Evolutionary conservation across 2,113 vertebrate species (phyloP).

Genomic region (Ceuthmochares aereus): DNA sequence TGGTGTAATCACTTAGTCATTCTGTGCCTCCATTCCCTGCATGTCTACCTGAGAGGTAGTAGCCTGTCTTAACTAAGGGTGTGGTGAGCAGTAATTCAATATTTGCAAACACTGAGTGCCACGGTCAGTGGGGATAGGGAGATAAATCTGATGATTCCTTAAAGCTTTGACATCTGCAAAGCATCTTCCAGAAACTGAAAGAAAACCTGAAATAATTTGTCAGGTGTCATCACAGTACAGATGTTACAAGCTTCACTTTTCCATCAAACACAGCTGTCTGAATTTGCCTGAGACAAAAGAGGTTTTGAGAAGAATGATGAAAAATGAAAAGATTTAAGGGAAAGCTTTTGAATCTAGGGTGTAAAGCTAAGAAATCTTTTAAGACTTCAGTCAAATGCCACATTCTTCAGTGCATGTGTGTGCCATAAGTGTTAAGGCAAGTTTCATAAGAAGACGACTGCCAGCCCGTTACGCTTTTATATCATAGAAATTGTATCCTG

Average conservation of each 20-base stretch:
- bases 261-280: background rate
- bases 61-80: background rate
- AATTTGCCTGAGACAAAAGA: constrained; percentile 11
- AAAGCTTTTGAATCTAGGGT: background rate
- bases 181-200: constrained; percentile 20
- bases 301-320: background rate
- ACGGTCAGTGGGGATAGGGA: background rate
- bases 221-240: background rate
- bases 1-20: constrained; percentile 48
- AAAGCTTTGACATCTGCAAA: constrained; percentile 39
- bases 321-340: background rate
- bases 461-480: background rate
- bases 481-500: background rate
- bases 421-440: constrained; percentile 1
- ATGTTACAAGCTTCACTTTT: background rate
- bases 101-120: background rate
- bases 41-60: background rate
- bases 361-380: background rate
- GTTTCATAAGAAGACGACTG: background rate
- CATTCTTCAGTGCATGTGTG: background rate
- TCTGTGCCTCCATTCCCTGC: background rate
- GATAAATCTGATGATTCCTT: constrained; percentile 3
- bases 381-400: constrained; percentile 4
- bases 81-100: background rate
- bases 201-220: constrained; percentile 5